A percentile compares a stretch with the other conserved stretches of the same genome.
Evolutionary conservation across 2,113 vertebrate genomes (phyloP).

Genomic region (Salvelinus sp.): DNA sequence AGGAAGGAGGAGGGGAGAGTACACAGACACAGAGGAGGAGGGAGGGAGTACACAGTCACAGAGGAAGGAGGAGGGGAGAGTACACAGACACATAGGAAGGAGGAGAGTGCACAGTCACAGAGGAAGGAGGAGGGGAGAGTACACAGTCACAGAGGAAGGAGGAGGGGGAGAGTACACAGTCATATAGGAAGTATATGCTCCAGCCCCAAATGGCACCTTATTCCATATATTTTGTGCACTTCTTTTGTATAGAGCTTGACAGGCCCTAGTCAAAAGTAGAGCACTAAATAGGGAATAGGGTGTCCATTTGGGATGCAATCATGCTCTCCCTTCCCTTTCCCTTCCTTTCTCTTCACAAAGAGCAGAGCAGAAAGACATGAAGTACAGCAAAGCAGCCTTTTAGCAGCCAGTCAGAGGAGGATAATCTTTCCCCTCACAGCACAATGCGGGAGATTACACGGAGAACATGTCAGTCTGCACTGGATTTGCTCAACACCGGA

Average conservation of each 20-base stretch:
- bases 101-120: too few species aligned
- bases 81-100: too few species aligned
- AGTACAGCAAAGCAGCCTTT: conserved; percentile 71
- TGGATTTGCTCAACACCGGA: conserved; percentile 75
- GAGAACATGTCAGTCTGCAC: conserved; percentile 76
- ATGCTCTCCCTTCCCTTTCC: too few species aligned
- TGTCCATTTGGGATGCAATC: too few species aligned
- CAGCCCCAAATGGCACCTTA: conserved; percentile 11
- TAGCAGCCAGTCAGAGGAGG: conserved; percentile 73
- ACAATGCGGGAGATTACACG: conserved; percentile 77
- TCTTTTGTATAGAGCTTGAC: too few species aligned
- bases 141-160: conserved; percentile 34
- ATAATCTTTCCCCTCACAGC: conserved; percentile 75
- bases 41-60: conserved; percentile 37
- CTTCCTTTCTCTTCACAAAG: conserved; percentile 41
- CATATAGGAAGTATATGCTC: conserved; percentile 62
- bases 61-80: conserved; percentile 38
- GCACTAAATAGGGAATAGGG: too few species aligned
- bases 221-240: too few species aligned
- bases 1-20: conserved; percentile 15
- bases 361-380: conserved; percentile 51
- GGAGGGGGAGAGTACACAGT: neutral
- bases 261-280: too few species aligned
- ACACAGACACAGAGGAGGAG: too few species aligned
- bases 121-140: too few species aligned